Base-by-base conservation (phyloP, 2,797 vertebrate species). In the Platalea minor region DNA sequence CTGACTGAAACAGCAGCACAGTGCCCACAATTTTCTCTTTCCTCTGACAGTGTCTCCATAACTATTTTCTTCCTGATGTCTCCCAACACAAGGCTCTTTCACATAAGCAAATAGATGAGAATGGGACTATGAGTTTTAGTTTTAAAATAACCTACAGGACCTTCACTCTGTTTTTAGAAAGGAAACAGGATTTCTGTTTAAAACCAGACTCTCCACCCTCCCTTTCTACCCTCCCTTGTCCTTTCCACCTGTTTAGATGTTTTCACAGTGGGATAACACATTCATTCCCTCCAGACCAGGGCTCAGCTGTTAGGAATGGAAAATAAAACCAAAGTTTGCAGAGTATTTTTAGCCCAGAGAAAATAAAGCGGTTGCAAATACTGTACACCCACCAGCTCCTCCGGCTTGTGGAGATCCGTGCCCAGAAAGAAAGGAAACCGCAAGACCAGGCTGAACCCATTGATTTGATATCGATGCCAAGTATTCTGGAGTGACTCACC, bases 251-350 rank as follows among this genome's bases (percentile, higher is more conserved):
- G 97, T 97, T 97, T 91, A 86, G 94, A 96, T 95, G 68, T 88
- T 94, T 97, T 94, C 92, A 98, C 96, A 98, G 96, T 97, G 89
- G 97, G 96, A 97, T 95, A 97, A 94, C 91, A 81, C 83, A 94
- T 93, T 95, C 93, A 91, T 92, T 97, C 93, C 88, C 89, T 89
- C 63, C 78, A 91, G 80, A 93, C 84, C 69, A 4, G 73, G 95
- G 81, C 88, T 96, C 96, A 97, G 97, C 97, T 98, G 97, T 97
- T 90, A 77, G 79, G 90, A 94, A 93, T 88, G 97, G 93, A 97
- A 97, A 97, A 95, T 96, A 97, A 96, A 97, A 96, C 95, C 92
- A n/a, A 84, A 85, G 85, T 93, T 96, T 96, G 91, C 69, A 13
- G 91, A 82, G 94, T 93, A 96, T 97, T 96, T 96, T 97, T 97